Percentiles rank a stretch among this genome's conserved stretches.
phyloP scores from a whole-genome alignment of 2,888 invertebrate genomes.

The Leptogaster cylindrica region DNA sequence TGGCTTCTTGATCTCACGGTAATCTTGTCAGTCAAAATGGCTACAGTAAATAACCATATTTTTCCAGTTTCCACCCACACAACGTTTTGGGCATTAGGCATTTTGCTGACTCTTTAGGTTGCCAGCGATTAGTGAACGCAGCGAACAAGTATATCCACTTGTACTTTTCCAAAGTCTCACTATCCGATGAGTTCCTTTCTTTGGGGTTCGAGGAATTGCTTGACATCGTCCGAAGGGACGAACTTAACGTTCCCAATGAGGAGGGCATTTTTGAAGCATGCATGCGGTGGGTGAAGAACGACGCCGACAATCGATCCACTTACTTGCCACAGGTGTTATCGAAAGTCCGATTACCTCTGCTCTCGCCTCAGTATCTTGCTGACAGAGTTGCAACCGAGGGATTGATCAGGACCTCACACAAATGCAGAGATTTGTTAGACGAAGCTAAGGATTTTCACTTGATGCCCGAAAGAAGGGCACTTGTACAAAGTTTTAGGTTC shows the following conservation, averaged over 20 bases:
- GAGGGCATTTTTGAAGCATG: slow-evolving; percentile 86
- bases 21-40: slow-evolving; percentile 40
- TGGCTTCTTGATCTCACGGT: slow-evolving; percentile 77
- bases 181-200: slow-evolving; percentile 77
- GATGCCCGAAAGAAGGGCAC: slow-evolving; percentile 81
- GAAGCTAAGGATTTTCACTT: slow-evolving; percentile 88
- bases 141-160: slow-evolving; percentile 81
- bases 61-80: slow-evolving; percentile 72
- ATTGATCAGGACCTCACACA: slow-evolving; percentile 76
- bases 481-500: slow-evolving; percentile 72
- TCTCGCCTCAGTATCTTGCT: slow-evolving; percentile 81
- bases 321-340: slow-evolving; percentile 74
- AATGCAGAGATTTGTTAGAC: slow-evolving; percentile 84
- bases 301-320: slow-evolving; percentile 65
- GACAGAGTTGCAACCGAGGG: slow-evolving; percentile 82
- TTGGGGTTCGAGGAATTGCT: slow-evolving; percentile 67
- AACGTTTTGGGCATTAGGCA: slow-evolving; percentile 81
- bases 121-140: slow-evolving; percentile 72
- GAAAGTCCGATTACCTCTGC: slow-evolving; percentile 77
- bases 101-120: slow-evolving; percentile 81
- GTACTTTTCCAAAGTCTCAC: slow-evolving; percentile 78
- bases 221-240: slow-evolving; percentile 75
- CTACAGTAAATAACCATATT: slow-evolving; percentile 2
- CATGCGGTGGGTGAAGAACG: slow-evolving; percentile 79
- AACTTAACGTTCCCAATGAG: slow-evolving; percentile 77